phyloP scores from a whole-genome alignment of 2,888 invertebrate genomes.

The Euplagia quadripunctaria region DNA sequence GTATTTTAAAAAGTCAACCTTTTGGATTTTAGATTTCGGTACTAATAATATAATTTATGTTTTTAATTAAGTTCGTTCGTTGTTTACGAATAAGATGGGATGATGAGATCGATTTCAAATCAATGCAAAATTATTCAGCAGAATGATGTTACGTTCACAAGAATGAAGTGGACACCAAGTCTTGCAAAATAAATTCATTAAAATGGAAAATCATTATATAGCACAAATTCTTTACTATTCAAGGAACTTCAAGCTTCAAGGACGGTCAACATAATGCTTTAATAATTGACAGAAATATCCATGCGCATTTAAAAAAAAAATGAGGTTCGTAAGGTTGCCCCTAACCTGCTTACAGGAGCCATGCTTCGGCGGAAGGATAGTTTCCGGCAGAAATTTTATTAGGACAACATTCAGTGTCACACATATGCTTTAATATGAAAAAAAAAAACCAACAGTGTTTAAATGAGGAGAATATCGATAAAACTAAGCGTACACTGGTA shows the following conservation, averaged over 20 bases:
- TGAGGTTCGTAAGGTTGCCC: neutral
- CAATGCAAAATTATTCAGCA: no score
- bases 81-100: neutral
- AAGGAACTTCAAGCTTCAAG: constrained; percentile 61
- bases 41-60: no score
- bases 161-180: constrained; percentile 36
- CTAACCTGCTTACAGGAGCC: neutral
- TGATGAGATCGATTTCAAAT: neutral
- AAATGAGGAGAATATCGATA: no score
- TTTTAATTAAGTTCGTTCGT: neutral
- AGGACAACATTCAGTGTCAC: neutral
- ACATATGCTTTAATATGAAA: no score
- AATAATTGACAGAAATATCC: constrained; percentile 5
- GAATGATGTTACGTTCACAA: no score
- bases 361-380: neutral
- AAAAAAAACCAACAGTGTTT: no score
- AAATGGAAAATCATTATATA: constrained; percentile 33
- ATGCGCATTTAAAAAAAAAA: neutral
- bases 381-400: neutral
- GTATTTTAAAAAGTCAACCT: no score
- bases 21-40: no score
- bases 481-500: no score
- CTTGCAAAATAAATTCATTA: constrained; percentile 14
- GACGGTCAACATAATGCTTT: constrained; percentile 59
- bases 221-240: constrained; percentile 34